Percentiles rank a stretch among this genome's conserved stretches.
Conservation (phyloP, 2,113 vertebrate species). For the Pavo muticus region DNA sequence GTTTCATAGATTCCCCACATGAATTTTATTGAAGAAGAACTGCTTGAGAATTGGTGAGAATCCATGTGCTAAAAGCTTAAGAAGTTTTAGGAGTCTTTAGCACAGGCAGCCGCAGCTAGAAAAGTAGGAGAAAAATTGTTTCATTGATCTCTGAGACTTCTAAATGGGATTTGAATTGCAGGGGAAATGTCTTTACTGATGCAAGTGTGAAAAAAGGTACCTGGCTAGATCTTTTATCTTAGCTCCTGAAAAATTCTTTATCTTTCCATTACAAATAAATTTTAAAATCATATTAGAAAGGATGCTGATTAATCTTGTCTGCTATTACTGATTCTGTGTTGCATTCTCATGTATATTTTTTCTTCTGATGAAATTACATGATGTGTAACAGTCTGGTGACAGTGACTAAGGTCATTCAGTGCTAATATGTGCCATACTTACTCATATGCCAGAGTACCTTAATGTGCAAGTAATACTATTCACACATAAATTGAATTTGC, state of each 20-base stretch:
- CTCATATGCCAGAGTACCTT: background rate
- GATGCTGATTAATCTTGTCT: background rate
- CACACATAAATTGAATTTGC: background rate
- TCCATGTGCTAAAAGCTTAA: background rate
- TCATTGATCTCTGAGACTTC: background rate
- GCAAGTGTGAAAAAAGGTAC: background rate
- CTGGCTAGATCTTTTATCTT: background rate
- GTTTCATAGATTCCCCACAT: background rate
- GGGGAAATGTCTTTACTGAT: background rate
- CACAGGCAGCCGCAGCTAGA: background rate
- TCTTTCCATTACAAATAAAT: background rate
- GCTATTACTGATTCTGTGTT: background rate
- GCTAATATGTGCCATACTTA: background rate
- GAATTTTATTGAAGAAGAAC: background rate
- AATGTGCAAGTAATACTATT: background rate
- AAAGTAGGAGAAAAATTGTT: background rate
- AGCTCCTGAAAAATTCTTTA: background rate
- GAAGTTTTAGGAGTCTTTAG: background rate
- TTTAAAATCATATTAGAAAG: background rate
- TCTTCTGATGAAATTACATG: background rate
- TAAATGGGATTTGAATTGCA: background rate
- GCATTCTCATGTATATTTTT: background rate
- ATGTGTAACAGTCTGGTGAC: background rate
- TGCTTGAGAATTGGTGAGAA: background rate
- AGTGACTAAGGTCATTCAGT: background rate